These are phyloP conservation scores for Ctenomys sociabilis DNA, from an alignment of 2,113 vertebrate genomes.

Conservation along the genomic window DNA sequence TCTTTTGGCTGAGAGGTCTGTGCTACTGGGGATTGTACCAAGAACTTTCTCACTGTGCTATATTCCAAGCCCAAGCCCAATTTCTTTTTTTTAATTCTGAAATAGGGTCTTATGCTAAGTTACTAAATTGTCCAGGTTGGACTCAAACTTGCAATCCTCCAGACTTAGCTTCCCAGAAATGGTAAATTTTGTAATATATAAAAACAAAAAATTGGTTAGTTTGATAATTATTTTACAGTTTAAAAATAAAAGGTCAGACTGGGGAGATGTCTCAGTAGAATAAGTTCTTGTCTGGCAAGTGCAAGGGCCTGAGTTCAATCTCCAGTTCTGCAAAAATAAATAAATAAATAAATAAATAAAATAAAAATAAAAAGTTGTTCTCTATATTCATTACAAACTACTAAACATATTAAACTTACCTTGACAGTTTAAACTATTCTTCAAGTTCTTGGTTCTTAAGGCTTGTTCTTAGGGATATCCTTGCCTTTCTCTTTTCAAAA, in stretches of 20 bases:
- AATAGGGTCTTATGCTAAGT: neutral
- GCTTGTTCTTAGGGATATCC: neutral
- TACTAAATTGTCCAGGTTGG: neutral
- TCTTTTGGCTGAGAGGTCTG: neutral
- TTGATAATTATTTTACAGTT: conserved; percentile 12
- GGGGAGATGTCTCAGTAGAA: too few relatives aligned
- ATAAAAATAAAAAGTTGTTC: neutral
- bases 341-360: too few relatives aligned
- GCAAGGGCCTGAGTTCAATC: too few relatives aligned
- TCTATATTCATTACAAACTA: conserved; percentile 44
- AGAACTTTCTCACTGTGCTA: neutral
- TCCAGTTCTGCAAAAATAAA: too few relatives aligned
- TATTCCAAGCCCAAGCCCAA: neutral
- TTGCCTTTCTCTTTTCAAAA: conserved; percentile 58
- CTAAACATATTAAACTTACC: conserved; percentile 51
- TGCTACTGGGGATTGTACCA: neutral
- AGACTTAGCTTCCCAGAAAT: neutral
- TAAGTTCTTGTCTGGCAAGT: too few relatives aligned
- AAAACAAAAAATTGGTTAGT: conserved; percentile 22
- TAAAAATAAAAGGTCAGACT: neutral
- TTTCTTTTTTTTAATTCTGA: neutral
- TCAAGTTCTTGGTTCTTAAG: conserved; percentile 43
- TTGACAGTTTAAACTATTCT: conserved; percentile 2
- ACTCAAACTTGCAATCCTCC: neutral
- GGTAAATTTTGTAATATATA: conserved; percentile 20